Evolutionary conservation across 2,113 vertebrate species (phyloP), one percentile per base, ranked within the genome.

Genomic region (Apaloderma vittatum): DNA sequence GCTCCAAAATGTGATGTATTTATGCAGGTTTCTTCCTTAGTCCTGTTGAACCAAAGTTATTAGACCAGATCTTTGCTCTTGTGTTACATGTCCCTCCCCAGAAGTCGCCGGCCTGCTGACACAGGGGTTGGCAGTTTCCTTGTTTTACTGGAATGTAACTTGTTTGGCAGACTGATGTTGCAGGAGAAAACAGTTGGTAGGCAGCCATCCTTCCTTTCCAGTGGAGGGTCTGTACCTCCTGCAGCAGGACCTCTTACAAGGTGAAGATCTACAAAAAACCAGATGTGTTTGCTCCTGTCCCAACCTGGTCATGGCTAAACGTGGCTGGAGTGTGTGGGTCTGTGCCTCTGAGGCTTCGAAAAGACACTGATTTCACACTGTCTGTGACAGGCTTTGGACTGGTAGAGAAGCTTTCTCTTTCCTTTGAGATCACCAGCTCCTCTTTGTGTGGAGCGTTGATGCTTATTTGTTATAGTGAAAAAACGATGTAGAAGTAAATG

Each of bases 91-190:
- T 61, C 27, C 18, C 22, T 68, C 30, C 46, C 27, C 1, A 3
- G 27, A 66, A 54, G 15, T 13, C 46, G 7, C 43, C 45, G 26
- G 61, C 12, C 7, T 6, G 3, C 51, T 55, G 48, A 37, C 54
- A 32, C 11, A 5, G 0, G 0, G 26, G 2, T 15, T 48, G 76
- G 45, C 61, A 61, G 18, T 36, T 78, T 18, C 65, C 49, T 45
- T 52, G 19, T 58, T 87, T 27, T 61, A 23, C 66, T 87, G 77
- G 37, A 72, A 59, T 17, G n/a, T 15, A 55, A 12, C 55, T 67
- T 51, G 6, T 48, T 26, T 66, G 21, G 52, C 55, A 66, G 73
- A 27, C 46, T 13, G 46, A 30, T 30, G 24, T 18, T 66, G 23
- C 36, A 68, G 57, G 46, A 71, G 45, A 36, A 77, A 14, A 52